Evolutionary conservation across 23 tunicate species (phyloP).

Genomic region (Styela clava): DNA sequence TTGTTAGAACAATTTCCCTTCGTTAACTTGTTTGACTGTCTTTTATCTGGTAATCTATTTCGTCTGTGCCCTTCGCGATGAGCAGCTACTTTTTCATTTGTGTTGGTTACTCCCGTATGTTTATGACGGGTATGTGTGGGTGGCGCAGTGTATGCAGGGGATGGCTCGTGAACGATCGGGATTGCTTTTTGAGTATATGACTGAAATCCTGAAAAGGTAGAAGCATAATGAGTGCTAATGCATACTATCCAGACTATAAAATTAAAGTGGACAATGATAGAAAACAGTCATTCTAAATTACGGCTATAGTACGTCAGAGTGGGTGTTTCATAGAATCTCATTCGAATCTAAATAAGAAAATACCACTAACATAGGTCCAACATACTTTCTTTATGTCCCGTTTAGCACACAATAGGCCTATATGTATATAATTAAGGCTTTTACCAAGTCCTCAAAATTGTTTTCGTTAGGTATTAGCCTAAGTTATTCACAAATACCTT

Average conservation of each 20-base stretch:
- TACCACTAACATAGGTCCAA: not conserved
- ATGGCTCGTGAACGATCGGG: not conserved
- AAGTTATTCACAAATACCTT: not conserved
- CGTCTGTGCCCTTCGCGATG: not conserved
- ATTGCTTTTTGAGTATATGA: not conserved
- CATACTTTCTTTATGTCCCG: not conserved
- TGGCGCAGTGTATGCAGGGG: not conserved
- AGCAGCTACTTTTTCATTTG: not conserved
- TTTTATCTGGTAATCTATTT: not conserved
- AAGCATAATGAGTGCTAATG: too few relatives aligned
- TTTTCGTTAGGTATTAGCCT: not conserved
- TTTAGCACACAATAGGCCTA: not conserved
- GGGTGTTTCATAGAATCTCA: too few relatives aligned
- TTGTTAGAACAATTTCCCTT: not conserved
- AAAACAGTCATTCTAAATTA: too few relatives aligned
- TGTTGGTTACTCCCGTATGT: not conserved
- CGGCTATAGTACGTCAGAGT: not conserved
- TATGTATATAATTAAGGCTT: not conserved
- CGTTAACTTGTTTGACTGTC: not conserved
- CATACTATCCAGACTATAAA: too few relatives aligned
- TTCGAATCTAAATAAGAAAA: too few relatives aligned
- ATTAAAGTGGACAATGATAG: too few relatives aligned
- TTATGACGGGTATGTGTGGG: not conserved
- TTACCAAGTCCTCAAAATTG: not conserved
- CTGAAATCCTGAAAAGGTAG: not conserved